Conservation (phyloP, 2,888 invertebrate species). For the Automeris io region DNA sequence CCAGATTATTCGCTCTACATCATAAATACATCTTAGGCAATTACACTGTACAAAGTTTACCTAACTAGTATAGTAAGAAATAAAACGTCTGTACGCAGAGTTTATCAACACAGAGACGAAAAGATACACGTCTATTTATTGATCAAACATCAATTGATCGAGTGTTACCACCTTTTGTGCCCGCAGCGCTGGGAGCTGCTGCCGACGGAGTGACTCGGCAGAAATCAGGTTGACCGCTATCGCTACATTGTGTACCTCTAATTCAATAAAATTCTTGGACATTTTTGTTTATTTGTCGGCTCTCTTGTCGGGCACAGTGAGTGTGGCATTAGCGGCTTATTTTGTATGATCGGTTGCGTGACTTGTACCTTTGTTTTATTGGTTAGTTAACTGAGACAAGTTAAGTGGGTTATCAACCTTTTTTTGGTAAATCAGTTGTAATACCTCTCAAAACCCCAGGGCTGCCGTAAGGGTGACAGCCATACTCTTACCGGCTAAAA, state of each 20-base stretch:
- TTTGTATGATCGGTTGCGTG: conserved; percentile 49
- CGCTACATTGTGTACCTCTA: conserved; percentile 68
- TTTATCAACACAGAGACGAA: conserved; percentile 15
- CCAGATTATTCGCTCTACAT: no score
- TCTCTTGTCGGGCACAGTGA: conserved; percentile 58
- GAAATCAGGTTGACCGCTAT: conserved; percentile 39
- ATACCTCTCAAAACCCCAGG: no score
- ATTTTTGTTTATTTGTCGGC: conserved; percentile 73
- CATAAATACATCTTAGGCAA: no score
- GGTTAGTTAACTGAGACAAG: conserved; percentile 8
- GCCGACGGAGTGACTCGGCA: conserved; percentile 54
- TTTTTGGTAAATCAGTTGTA: no score
- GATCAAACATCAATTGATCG: conserved; percentile 71
- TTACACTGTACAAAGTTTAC: no score
- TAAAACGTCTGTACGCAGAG: conserved; percentile 11
- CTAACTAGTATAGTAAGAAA: no score
- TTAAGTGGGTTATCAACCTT: conserved; percentile 18
- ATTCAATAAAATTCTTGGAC: conserved; percentile 74
- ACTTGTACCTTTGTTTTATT: conserved; percentile 39
- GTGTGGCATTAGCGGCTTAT: conserved; percentile 58
- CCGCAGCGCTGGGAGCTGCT: conserved; percentile 50
- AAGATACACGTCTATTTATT: conserved; percentile 60
- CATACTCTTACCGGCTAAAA: no score
- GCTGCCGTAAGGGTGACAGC: no score
- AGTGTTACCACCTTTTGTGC: conserved; percentile 71